Base-by-base conservation (phyloP, 2,888 invertebrate species). In the Sisyra nigra region DNA sequence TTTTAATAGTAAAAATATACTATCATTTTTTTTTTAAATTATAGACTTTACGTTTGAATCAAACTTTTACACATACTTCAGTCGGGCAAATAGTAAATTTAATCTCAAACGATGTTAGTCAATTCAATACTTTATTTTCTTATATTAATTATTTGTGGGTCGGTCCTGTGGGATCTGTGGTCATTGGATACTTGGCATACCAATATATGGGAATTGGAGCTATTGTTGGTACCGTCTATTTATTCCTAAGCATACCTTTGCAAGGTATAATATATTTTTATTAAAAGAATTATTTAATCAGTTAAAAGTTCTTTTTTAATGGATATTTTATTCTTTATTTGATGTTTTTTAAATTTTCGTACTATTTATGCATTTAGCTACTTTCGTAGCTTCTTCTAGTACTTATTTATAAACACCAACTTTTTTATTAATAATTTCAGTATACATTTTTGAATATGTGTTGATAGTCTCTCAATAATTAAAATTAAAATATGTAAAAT, bases 91-190 rank as follows among this genome's bases (percentile, higher is more conserved):
- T 78, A 47, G 89, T 94, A 24, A 94, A 94, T 60, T 72, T 96
- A 10, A 67, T 97, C 45, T 91, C 94, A 1, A 96, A 94, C 57
- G 96, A 97, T 61, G 88, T 96, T 48, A 86, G 84, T 54, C 74
- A 85, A 43, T 92, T 96, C 60, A 96, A 96, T 59, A 75, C 89
- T 57, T 85, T 86, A 9, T 74, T 89, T 44, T 75, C 88, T 50
- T 86, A 93, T 58, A 64, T 91, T 5, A 93, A 94, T 63, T 93
- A 86, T 59, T 67, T 91, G 17, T 88, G 91, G 87, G 77, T 91
- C 45, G 89, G 87, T 0, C 91, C 91, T 0, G 55, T 86, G 17
- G 83, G 88, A 51, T 81, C 87, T 1, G 60, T 80, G 41, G 74
- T 85, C 48, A 76, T 86, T 44, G 78, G 84, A 2, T 68, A 60